Conservation (phyloP, 2,113 vertebrate genomes). For the Gnathonemus echidnorhynchus region DNA sequence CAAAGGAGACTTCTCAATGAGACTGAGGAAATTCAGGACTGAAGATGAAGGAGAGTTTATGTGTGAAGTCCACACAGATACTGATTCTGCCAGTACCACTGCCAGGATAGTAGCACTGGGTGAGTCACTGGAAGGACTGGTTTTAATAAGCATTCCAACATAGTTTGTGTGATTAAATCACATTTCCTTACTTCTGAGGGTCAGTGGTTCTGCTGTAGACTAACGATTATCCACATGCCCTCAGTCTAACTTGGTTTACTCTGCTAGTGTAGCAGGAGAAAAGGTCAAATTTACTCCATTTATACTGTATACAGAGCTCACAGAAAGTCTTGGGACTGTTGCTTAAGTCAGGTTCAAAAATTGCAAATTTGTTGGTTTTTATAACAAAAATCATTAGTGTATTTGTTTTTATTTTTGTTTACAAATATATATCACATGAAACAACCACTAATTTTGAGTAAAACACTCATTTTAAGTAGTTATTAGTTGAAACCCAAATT, state of each 20-base stretch:
- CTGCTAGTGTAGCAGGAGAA: background rate
- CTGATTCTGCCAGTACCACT: too few relatives aligned
- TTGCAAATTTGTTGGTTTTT: background rate
- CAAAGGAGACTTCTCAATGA: too few relatives aligned
- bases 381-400: background rate
- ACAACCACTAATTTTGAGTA: background rate
- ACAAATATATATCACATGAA: background rate
- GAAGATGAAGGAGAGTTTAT: too few relatives aligned
- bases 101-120: too few relatives aligned
- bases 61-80: too few relatives aligned
- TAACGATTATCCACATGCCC: too few relatives aligned
- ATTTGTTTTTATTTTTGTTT: background rate
- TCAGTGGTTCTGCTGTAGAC: too few relatives aligned
- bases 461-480: background rate
- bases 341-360: background rate
- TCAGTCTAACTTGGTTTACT: background rate
- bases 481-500: background rate
- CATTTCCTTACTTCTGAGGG: too few relatives aligned
- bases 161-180: too few relatives aligned
- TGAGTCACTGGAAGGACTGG: too few relatives aligned
- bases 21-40: too few relatives aligned
- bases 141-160: too few relatives aligned
- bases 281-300: background rate
- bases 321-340: background rate
- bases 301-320: background rate